Percentiles rank a stretch among this genome's conserved stretches.
phyloP scores from a whole-genome alignment of 2,888 invertebrate genomes.

The Siphlonurus alternatus region DNA sequence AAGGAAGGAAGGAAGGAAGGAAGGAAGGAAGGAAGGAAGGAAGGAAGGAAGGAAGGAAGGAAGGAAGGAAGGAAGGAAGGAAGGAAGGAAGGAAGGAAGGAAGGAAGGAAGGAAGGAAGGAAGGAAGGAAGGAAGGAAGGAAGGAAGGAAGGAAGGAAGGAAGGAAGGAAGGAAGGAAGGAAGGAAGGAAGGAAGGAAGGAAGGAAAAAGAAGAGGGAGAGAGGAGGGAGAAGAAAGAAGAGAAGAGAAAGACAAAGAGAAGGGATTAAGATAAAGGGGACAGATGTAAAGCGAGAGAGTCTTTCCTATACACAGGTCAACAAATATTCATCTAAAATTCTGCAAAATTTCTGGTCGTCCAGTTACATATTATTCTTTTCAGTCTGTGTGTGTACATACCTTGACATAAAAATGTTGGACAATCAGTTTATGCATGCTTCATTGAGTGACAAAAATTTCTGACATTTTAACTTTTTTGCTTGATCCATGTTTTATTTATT shows the following conservation, averaged over 20 bases:
- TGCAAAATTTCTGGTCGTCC: no score
- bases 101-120: background rate
- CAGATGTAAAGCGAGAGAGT: background rate
- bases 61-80: background rate
- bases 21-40: background rate
- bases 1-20: background rate
- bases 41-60: background rate
- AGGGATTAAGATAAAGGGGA: background rate
- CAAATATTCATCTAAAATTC: no score
- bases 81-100: background rate
- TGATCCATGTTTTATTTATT: no score
- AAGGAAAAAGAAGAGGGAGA: background rate
- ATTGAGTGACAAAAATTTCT: no score
- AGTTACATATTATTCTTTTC: no score
- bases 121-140: background rate
- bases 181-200: background rate
- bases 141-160: background rate
- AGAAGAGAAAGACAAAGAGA: background rate
- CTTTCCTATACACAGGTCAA: no score
- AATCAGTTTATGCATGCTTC: no score
- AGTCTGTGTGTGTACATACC: no score
- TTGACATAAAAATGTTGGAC: no score
- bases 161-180: background rate
- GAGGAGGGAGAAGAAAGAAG: background rate
- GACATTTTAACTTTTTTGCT: no score